These are phyloP conservation scores for Portevinia maculata DNA, from an alignment of 2,888 invertebrate species.

Conservation along the genomic window DNA sequence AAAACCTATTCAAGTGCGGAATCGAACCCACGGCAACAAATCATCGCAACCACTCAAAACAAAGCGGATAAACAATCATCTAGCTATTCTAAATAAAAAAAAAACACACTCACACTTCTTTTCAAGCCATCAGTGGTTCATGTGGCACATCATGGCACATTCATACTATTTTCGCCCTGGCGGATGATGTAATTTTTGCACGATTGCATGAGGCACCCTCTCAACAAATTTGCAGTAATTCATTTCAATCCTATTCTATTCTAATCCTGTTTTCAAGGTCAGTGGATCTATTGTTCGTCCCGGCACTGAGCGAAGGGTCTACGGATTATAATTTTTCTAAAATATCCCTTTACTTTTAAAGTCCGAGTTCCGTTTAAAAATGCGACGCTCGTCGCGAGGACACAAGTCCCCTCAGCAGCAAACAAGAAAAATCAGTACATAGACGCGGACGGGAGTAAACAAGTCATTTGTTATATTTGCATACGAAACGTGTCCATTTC, in stretches of 20 bases:
- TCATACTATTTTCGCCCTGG: background rate
- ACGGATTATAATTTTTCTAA: background rate
- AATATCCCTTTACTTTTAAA: slow-evolving; percentile 24
- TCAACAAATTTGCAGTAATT: slow-evolving; percentile 19
- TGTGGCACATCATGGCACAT: slow-evolving; percentile 20
- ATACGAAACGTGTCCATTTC: slow-evolving; percentile 58
- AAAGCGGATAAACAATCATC: slow-evolving; percentile 21
- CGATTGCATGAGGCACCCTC: slow-evolving; percentile 44
- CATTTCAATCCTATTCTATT: slow-evolving; percentile 70
- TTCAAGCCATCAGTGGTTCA: slow-evolving; percentile 16
- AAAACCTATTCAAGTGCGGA: background rate
- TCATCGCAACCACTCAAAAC: slow-evolving; percentile 22
- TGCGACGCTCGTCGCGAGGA: slow-evolving; percentile 37
- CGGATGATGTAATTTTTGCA: slow-evolving; percentile 44
- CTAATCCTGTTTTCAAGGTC: slow-evolving; percentile 81
- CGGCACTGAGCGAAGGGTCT: slow-evolving; percentile 1
- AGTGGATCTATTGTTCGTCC: slow-evolving; percentile 76
- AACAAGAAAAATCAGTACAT: slow-evolving; percentile 20
- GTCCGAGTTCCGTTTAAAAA: slow-evolving; percentile 41
- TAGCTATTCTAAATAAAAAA: slow-evolving; percentile 12
- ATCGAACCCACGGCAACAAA: slow-evolving; percentile 11
- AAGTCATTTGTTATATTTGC: slow-evolving; percentile 68
- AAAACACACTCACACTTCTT: slow-evolving; percentile 29
- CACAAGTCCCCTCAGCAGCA: background rate
- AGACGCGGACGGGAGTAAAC: slow-evolving; percentile 38